Evolutionary conservation across 2,888 invertebrate species (phyloP).

Genomic region (Callyntrura guangdongensis): DNA sequence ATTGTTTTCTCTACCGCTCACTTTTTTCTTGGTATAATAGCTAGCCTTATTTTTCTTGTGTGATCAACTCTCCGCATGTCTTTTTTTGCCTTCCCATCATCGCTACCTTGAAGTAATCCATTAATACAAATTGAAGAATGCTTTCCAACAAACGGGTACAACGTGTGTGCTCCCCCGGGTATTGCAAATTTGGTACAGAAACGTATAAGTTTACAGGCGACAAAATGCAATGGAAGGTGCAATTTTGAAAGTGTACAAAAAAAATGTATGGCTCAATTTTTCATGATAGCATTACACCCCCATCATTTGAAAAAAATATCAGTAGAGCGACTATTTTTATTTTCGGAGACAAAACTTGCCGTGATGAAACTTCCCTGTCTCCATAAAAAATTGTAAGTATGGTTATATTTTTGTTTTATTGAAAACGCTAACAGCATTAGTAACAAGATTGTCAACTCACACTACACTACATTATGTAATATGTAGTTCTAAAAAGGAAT

Average conservation of each 20-base stretch:
- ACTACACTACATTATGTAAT: background rate
- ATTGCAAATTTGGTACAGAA: no score
- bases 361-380: background rate
- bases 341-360: background rate
- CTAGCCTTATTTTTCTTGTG: no score
- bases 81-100: background rate
- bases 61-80: no score
- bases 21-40: background rate
- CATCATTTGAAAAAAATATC: no score
- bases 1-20: background rate
- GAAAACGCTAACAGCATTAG: background rate
- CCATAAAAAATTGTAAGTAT: background rate
- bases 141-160: no score
- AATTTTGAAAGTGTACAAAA: background rate
- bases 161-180: no score
- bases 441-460: background rate
- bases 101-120: background rate
- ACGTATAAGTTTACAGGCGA: background rate
- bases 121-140: background rate
- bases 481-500: conserved; percentile 22
- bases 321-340: background rate
- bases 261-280: background rate
- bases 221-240: background rate
- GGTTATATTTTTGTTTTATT: background rate
- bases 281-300: background rate